Base-by-base conservation (phyloP, 1,140 invertebrate species). In the Eueides isabella region DNA sequence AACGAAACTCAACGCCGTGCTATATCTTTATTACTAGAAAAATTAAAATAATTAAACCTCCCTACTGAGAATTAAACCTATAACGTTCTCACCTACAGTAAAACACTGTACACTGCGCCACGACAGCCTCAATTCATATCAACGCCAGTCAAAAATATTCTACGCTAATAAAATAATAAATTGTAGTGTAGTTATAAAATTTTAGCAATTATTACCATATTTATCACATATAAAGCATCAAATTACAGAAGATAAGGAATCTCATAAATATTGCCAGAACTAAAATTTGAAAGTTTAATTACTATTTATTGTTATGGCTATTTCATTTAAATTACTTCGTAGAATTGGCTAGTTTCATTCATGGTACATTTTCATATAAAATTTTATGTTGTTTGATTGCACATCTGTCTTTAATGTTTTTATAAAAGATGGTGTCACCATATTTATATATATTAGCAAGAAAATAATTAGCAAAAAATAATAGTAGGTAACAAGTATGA, bases 221-320 rank as follows among this genome's bases (percentile, higher is more conserved):
- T 55, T 55, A 55, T 55, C 41, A 23, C 16, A 48, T 48, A 48
- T 9, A 48, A 48, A 19, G 41, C n/a, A 48, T 48, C 48, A 55
- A 55, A 55, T 55, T 55, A 55, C 48, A 23, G 0, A 26, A 9
- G 23, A 55, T 55, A 55, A 55, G 23, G 26, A 55, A 23, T 55
- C 23, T 55, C 23, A 55, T 55, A 55, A 55, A 55, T 55, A 55
- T 6, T 55, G 26, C 23, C 9, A 55, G 48, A 55, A 11, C 48
- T 23, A n/a, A 55, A 55, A 55, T 55, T 55, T 55, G 19, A 55
- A 55, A 55, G 9, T 26, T 55, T 55, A 55, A 55, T 55, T 55
- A 55, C 48, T 55, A 55, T 55, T 55, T 55, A 55, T 55, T 55
- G 23, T 55, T 55, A 55, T 55, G 11, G 48, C 23, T 12, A 55